Base-by-base conservation (phyloP, 2,797 vertebrate genomes). In the Odontamblyopus lacepedii region DNA sequence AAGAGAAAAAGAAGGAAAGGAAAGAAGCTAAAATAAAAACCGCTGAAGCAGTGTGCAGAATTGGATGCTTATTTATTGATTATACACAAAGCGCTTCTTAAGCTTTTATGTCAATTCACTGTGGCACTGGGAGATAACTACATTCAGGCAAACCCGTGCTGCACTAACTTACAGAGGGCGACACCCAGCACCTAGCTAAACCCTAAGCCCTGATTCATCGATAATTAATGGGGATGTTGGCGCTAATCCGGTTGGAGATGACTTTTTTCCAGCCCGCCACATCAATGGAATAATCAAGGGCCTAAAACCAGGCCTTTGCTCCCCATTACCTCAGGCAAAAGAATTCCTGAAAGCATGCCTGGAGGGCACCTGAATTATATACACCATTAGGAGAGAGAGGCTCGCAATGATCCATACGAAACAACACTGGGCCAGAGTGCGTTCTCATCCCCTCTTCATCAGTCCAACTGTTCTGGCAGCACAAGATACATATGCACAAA, bases 171-270 rank as follows among this genome's bases (percentile, higher is more conserved):
- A 67, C 95, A 94, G 89, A 93, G 92, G 93, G 91, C 91, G 92
- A 94, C 88, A 94, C 92, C 92, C 92, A 86, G 86, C 91, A 94
- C 95, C 94, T 94, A 83, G 76, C 87, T 89, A 85, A 87, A 93
- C 93, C 84, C 83, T 90, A 92, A 93, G 82, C 87, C 94, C 93
- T 90, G 94, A 94, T 94, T 96, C 96, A 98, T 98, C 94, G 96
- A 98, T 98, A 98, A 98, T 98, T 98, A 98, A 99, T 98, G 96
- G 95, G 96, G 96, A 98, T 97, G 96, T 97, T 96, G 95, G 94
- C 93, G 93, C 95, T 96, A 96, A 98, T 98, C 96, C 95, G 95
- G 93, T 92, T 93, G 93, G 95, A 96, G 96, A 96, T 96, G 94
- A 96, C 94, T 96, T 96, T 95, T 95, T 96, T 96, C 95, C 95